A percentile compares a stretch with the other conserved stretches of the same genome.
These are phyloP conservation scores for Achlya flavicornis DNA, from an alignment of 2,888 invertebrate species.

Conservation along the genomic window DNA sequence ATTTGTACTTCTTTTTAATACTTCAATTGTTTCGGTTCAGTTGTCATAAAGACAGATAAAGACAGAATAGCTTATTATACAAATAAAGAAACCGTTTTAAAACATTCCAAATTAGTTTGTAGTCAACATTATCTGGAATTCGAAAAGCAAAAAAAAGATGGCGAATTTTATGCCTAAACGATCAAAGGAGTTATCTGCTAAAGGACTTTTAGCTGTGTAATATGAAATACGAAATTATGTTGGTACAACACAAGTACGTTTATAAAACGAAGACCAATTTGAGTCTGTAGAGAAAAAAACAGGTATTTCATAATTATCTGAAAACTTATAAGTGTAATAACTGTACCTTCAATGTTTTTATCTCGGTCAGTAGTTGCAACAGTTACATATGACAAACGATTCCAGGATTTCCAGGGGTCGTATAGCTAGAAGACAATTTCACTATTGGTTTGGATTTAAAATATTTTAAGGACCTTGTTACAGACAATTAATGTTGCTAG, in stretches of 20 bases:
- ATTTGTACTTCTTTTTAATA: no score
- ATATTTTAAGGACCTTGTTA: no score
- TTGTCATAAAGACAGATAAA: neutral
- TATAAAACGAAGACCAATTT: neutral
- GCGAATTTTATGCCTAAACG: constrained; percentile 10
- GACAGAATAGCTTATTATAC: neutral
- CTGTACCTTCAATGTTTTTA: no score
- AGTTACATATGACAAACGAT: no score
- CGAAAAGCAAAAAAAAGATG: constrained; percentile 10
- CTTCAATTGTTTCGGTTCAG: no score
- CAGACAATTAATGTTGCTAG: no score
- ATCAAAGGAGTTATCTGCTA: constrained; percentile 10
- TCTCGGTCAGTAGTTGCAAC: no score
- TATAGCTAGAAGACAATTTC: no score
- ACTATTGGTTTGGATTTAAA: neutral
- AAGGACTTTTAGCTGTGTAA: constrained; percentile 6
- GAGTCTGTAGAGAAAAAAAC: neutral
- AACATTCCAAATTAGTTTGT: constrained; percentile 7
- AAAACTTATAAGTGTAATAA: no score
- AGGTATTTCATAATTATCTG: no score
- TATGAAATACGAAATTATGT: constrained; percentile 6
- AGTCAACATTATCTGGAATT: constrained; percentile 7
- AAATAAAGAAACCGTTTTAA: constrained; percentile 2
- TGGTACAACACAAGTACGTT: neutral
- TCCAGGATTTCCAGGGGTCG: no score